Evolutionary conservation across 2,888 invertebrate species (phyloP).

Genomic region (Lamellibrachia satsuma): DNA sequence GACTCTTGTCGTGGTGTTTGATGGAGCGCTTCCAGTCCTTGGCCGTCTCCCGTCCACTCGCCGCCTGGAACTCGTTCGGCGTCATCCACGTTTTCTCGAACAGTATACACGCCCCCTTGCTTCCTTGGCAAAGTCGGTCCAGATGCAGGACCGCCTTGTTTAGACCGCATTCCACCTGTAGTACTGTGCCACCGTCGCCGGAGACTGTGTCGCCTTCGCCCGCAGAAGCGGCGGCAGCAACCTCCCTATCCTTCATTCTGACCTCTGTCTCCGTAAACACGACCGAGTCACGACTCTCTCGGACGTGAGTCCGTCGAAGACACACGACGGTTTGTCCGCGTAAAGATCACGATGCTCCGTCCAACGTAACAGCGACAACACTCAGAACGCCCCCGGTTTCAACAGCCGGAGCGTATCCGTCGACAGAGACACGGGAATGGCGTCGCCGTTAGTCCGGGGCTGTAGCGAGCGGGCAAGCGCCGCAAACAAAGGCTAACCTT

Average conservation of each 20-base stretch:
- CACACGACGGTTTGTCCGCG: neutral
- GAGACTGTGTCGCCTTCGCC: neutral
- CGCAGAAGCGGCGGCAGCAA: neutral
- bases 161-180: neutral
- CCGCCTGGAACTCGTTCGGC: slow-evolving; percentile 1
- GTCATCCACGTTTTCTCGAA: neutral
- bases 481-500: slow-evolving; percentile 1
- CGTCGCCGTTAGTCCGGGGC: neutral
- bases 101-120: neutral
- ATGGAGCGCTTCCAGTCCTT: no score
- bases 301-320: neutral
- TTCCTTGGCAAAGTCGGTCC: no score
- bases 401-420: neutral
- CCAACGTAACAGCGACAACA: neutral
- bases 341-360: neutral
- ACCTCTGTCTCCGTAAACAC: neutral
- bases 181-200: neutral
- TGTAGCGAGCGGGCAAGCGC: neutral
- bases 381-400: neutral
- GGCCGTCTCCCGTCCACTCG: neutral
- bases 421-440: neutral
- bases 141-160: no score
- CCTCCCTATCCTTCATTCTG: neutral
- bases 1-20: no score
- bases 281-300: neutral